A percentile compares a stretch with the other conserved stretches of the same genome.
Conservation (phyloP, 2,113 vertebrate species). For the Pedionomus torquatus region DNA sequence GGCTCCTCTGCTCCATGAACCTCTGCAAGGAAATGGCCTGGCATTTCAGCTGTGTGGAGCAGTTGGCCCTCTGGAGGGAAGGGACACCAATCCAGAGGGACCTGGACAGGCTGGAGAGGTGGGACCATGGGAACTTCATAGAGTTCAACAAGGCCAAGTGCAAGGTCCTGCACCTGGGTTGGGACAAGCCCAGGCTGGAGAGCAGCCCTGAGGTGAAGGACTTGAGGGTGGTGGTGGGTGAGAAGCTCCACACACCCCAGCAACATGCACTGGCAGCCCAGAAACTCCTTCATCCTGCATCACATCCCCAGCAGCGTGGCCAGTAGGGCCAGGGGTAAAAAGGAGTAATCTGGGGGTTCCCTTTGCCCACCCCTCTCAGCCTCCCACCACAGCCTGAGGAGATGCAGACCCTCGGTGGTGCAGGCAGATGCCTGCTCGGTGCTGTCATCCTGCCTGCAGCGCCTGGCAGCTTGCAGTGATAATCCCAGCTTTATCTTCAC, state of each 20-base stretch:
- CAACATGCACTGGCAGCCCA: not conserved
- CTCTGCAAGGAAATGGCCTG: not conserved
- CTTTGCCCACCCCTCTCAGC: not conserved
- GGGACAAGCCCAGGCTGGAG: not conserved
- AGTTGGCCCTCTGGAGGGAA: not conserved
- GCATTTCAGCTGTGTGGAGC: not conserved
- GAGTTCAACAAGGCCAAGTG: not conserved
- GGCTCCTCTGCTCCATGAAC: not conserved
- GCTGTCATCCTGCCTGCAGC: not conserved
- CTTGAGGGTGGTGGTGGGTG: not conserved
- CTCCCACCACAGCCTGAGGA: fast-evolving
- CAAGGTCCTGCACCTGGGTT: not conserved
- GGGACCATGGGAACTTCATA: not conserved
- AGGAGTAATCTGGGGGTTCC: not conserved
- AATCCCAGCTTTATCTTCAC: not conserved
- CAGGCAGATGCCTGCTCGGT: not conserved
- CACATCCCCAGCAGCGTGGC: not conserved
- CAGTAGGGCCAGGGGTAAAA: not conserved
- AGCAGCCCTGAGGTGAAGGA: not conserved
- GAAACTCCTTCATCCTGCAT: not conserved
- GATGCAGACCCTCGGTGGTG: not conserved
- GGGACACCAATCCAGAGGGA: not conserved
- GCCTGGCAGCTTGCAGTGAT: not conserved
- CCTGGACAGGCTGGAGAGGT: not conserved
- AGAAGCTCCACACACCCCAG: not conserved